Conservation (phyloP, 2,888 invertebrate genomes). For the Meteorus cinctellus region DNA sequence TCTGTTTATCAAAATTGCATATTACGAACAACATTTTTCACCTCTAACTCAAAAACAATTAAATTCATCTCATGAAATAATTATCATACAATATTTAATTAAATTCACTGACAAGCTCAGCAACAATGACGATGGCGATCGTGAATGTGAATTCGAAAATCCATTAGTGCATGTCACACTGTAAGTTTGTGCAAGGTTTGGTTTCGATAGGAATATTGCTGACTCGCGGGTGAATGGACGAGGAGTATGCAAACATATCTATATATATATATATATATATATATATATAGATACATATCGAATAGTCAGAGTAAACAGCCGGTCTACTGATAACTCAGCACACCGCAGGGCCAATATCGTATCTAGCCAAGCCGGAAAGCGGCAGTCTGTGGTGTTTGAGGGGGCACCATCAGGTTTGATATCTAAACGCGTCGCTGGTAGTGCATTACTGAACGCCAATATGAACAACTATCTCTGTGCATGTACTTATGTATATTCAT, state of each 20-base stretch:
- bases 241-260: not conserved
- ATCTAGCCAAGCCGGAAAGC: slow-evolving; percentile 19
- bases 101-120: not conserved
- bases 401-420: slow-evolving; percentile 26
- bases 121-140: not conserved
- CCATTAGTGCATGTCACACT: not conserved
- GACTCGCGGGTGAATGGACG: not conserved
- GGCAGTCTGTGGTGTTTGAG: slow-evolving; percentile 33
- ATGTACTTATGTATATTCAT: not conserved
- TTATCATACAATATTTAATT: not conserved
- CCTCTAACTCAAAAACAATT: too few relatives aligned
- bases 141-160: not conserved
- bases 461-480: not conserved
- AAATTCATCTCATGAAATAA: not conserved
- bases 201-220: slow-evolving; percentile 6
- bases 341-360: slow-evolving; percentile 30
- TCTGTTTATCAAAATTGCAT: too few relatives aligned
- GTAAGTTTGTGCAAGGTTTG: not conserved
- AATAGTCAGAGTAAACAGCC: slow-evolving; percentile 34
- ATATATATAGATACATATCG: not conserved
- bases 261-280: not conserved
- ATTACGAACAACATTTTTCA: too few relatives aligned
- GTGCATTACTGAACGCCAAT: not conserved
- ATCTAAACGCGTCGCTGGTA: slow-evolving; percentile 14
- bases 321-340: slow-evolving; percentile 34